Conservation (phyloP, 2,888 invertebrate genomes). For the Drosophila aldrichi region DNA sequence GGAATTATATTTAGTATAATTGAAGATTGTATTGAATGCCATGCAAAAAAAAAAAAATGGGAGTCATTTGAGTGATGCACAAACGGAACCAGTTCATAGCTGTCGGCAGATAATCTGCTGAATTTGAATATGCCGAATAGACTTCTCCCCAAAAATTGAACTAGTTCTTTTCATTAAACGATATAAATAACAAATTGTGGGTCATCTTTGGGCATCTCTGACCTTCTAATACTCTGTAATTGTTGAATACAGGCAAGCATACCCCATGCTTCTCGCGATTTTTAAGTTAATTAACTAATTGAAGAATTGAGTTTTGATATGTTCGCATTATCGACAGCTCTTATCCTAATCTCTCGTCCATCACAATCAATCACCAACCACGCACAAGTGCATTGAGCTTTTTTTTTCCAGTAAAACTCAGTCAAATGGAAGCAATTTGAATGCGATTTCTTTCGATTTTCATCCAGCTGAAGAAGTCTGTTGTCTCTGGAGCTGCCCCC, state of each 20-base stretch:
- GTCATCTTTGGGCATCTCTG: neutral
- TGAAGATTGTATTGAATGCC: slow-evolving; percentile 44
- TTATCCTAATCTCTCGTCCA: neutral
- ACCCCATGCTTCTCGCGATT: neutral
- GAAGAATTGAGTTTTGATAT: neutral
- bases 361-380: slow-evolving; percentile 3
- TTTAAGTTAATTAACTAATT: neutral
- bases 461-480: slow-evolving; percentile 17
- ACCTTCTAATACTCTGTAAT: neutral
- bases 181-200: too few species aligned
- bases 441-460: neutral
- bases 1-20: slow-evolving; percentile 41
- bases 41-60: slow-evolving; percentile 7
- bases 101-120: neutral
- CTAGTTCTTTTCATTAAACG: neutral
- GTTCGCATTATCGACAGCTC: too few species aligned
- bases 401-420: too few species aligned
- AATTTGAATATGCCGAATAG: too few species aligned
- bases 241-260: neutral
- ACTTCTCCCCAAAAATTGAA: neutral
- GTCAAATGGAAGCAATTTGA: neutral
- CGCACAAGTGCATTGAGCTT: neutral
- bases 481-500: slow-evolving; percentile 17
- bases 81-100: slow-evolving; percentile 15
- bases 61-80: neutral